Evolutionary conservation across 2,797 vertebrate species (phyloP).

Genomic region (Cheirogaleus major): DNA sequence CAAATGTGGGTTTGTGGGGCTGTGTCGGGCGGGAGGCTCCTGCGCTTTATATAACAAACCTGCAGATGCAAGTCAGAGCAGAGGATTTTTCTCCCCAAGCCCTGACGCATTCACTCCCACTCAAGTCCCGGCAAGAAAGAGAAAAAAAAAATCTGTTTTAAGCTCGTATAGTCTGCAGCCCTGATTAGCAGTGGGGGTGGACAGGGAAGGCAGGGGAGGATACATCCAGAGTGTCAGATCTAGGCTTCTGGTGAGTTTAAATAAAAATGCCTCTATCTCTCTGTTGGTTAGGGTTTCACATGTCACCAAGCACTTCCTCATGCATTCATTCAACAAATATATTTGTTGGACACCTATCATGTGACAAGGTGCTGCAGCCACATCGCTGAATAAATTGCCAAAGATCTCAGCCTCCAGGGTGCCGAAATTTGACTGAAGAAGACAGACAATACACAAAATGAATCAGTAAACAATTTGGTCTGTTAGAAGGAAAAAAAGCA

Average conservation of each 20-base stretch:
- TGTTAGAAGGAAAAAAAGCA: neutral
- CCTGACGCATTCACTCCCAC: constrained; percentile 78
- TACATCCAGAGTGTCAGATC: neutral
- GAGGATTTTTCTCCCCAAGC: neutral
- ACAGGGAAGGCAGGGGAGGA: neutral
- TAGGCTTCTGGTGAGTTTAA: neutral
- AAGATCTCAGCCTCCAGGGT: neutral
- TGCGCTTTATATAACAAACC: constrained; percentile 75
- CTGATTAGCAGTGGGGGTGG: neutral
- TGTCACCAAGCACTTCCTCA: neutral
- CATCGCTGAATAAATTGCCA: neutral
- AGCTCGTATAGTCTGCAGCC: neutral
- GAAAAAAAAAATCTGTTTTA: constrained; percentile 7
- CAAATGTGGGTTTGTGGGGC: constrained; percentile 51
- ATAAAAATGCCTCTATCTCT: neutral
- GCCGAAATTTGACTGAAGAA: neutral
- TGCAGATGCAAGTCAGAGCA: constrained; percentile 68
- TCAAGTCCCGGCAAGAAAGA: constrained; percentile 65
- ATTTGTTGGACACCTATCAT: neutral
- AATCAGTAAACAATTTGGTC: neutral
- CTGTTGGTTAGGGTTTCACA: neutral
- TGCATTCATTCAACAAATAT: neutral
- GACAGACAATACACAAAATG: neutral
- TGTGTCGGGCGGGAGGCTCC: neutral
- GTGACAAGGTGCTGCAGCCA: neutral